Base-by-base conservation (phyloP, 1,140 invertebrate genomes). In the Lerema accius region DNA sequence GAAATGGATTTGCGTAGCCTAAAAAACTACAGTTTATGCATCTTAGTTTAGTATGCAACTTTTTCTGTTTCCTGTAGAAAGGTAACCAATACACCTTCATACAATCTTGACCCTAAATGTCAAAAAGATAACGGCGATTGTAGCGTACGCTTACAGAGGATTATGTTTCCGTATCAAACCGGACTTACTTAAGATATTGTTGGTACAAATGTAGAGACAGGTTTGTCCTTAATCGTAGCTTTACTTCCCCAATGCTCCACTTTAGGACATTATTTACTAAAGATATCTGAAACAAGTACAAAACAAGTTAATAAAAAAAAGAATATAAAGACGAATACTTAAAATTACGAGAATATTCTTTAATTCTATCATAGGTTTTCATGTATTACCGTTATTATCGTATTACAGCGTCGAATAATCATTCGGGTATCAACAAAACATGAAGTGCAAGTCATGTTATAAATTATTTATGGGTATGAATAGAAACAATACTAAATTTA, bases 221-320 rank as follows among this genome's bases (percentile, higher is more conserved):
- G 80, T 98, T 96, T 39, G 97, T 97, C 71, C 98, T 92, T 72
- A 99, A 95, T 63, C 96, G 92, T 9, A 99, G 91, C 87, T 98
- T 99, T 62, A 99, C 91, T 93, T 99, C 97, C 67, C 97, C 97
- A 77, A 99, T 94, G 69, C 97, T 96, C 94, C 96, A 99, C 91
- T 98, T 99, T 49, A 99, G 90, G 43, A 97, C 91, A 84, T 98
- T 98, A 91, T 99, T 99, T 7, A 99, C 95, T 43, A 99, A 81
- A 0, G 98, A 96, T 83, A 97, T 94, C 95, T 96, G 85, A 42
- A 93, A 92, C 69, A 32, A 67, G 62, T 62, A 32, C n/a, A n/a
- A n/a, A n/a, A n/a, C n/a, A n/a, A n/a, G n/a, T n/a, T n/a, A n/a
- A n/a, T n/a, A n/a, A n/a, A n/a, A n/a, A n/a, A n/a, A n/a, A n/a